Evolutionary conservation across 2,797 vertebrate genomes (phyloP).

Genomic region (Spheniscus humboldti): DNA sequence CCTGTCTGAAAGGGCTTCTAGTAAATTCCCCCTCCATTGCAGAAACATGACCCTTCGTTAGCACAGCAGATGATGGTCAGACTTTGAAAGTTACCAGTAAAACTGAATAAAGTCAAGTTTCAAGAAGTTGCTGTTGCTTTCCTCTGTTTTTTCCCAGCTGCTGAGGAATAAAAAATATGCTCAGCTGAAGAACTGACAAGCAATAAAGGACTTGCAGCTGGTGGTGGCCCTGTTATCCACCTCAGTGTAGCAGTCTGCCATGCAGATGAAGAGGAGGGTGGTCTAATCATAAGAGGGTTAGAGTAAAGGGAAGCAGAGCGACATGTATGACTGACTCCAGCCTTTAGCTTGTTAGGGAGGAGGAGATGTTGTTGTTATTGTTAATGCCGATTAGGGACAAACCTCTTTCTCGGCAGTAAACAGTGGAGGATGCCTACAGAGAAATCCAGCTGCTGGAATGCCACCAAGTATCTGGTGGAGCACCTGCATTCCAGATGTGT

Average conservation of each 20-base stretch:
- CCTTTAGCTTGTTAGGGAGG: neutral
- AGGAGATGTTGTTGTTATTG: neutral
- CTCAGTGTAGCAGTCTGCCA: neutral
- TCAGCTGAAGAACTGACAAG: neutral
- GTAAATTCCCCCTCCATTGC: neutral
- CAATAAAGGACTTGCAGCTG: neutral
- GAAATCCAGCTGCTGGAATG: conserved; percentile 15
- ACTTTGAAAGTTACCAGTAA: neutral
- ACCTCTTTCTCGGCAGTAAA: neutral
- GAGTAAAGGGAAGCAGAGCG: neutral
- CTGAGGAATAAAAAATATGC: neutral
- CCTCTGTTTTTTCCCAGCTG: neutral
- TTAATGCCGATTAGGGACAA: conserved; percentile 5
- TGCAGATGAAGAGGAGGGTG: conserved; percentile 33
- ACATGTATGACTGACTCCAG: neutral
- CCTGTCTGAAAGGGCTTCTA: neutral
- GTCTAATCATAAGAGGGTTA: neutral
- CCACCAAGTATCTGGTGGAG: neutral
- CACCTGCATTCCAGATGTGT: conserved; percentile 38
- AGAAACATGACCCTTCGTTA: neutral
- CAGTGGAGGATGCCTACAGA: neutral
- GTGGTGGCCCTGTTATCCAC: neutral
- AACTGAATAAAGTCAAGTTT: neutral
- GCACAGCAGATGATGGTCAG: neutral
- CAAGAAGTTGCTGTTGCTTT: neutral